Conservation (phyloP, 2,113 vertebrate genomes). For the Cheilinus undulatus region DNA sequence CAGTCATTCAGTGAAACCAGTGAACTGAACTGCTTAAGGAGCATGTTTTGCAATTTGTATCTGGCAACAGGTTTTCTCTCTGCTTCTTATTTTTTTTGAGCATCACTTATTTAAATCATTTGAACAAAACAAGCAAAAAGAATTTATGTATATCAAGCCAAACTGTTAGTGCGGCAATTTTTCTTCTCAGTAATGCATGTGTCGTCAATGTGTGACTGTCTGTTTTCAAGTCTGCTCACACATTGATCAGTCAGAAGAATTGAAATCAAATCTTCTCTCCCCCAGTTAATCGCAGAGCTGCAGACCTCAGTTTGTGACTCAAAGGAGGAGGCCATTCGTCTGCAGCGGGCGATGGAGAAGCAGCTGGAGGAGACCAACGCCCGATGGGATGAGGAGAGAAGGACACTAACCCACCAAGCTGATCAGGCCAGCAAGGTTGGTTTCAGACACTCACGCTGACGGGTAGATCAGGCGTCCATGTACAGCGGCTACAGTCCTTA, state of each 20-base stretch:
- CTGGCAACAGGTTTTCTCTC: slow-evolving; percentile 35
- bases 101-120: slow-evolving; percentile 4
- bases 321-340: slow-evolving; percentile 84
- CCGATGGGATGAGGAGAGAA: slow-evolving; percentile 88
- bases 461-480: too few relatives aligned
- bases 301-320: slow-evolving; percentile 84
- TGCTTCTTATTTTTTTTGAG: neutral
- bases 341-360: slow-evolving; percentile 83
- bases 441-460: neutral
- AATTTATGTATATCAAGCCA: neutral
- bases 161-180: neutral
- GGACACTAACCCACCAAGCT: slow-evolving; percentile 83
- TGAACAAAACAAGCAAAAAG: neutral
- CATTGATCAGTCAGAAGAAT: neutral
- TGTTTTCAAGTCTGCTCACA: neutral
- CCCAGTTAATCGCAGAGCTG: slow-evolving; percentile 89
- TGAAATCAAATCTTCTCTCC: slow-evolving; percentile 18
- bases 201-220: neutral
- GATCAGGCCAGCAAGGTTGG: slow-evolving; percentile 89
- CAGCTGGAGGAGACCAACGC: slow-evolving; percentile 82
- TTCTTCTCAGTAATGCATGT: neutral
- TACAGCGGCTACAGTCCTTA: too few relatives aligned
- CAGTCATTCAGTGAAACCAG: slow-evolving; percentile 23
- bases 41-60: slow-evolving; percentile 37
- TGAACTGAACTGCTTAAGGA: neutral